Evolutionary conservation across 2,888 invertebrate species (phyloP), one percentile per base, ranked within the genome.

Genomic region (Caenorhabditis uteleia): DNA sequence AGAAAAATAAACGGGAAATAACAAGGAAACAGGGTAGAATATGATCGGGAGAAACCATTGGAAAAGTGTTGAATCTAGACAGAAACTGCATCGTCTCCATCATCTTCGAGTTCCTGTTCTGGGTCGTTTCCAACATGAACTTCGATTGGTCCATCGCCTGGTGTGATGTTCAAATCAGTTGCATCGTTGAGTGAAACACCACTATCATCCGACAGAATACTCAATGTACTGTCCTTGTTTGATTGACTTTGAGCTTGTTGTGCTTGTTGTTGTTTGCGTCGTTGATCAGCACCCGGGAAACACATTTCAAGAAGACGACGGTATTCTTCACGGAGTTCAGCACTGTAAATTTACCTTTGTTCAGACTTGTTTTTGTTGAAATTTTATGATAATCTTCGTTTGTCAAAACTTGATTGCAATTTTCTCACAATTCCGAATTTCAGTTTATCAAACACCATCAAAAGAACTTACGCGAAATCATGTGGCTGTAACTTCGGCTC

Each of bases 311-410:
- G 53, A 16, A 70, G 50, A 2, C 43, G 29, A 38, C 53, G 54
- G 43, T 66, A 70, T 42, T 70, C 70, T 51, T 66, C 66, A 4
- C 54, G 47, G 7, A 70, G 59, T 47, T 70, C 70, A n/a, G 42
- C 48, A 8, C 69, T 69, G 49, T 39, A 56, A 46, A 20, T 18
- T 29, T 4, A n/a, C 25, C 10, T 42, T 29, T 44, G 6, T 20
- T 27, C 39, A 5, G 8, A 26, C n/a, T 18, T 27, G 38, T 27
- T 48, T 27, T 4, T n/a, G 16, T 25, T 25, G 21, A 21, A 31
- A 45, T 16, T 20, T 31, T 31, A 7, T n/a, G 16, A 38, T n/a
- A 38, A 21, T 20, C 18, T 39, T 39, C 12, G 3, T 39, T 16
- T 8, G 18, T 39, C 20, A 20, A 20, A 18, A 18, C n/a, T 7